Evolutionary conservation across 2,113 vertebrate species (phyloP).

Genomic region (Corythoichthys intestinalis): DNA sequence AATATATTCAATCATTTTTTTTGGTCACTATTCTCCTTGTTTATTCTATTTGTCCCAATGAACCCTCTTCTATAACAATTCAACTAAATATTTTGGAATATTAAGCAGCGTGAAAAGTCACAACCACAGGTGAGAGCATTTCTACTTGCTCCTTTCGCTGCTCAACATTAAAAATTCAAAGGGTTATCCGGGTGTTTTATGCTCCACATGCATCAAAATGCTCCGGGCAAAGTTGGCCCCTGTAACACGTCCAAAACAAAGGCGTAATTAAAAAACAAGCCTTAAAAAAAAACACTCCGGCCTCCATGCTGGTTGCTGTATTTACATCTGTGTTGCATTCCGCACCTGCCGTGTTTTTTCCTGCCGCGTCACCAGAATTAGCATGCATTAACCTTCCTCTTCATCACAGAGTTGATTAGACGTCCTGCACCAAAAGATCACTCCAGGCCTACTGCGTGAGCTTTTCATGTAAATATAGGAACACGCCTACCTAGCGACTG

Average conservation of each 20-base stretch:
- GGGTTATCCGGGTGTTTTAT: slow-evolving; percentile 58
- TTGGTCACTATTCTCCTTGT: too few species aligned
- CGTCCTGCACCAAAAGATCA: slow-evolving; percentile 46
- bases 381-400: slow-evolving; percentile 68
- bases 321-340: slow-evolving; percentile 69
- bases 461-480: slow-evolving; percentile 27
- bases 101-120: background rate
- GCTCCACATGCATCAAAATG: slow-evolving; percentile 44
- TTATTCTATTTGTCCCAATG: too few species aligned
- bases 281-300: slow-evolving; percentile 34
- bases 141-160: slow-evolving; percentile 10
- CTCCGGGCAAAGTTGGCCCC: slow-evolving; percentile 54
- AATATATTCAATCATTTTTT: too few species aligned
- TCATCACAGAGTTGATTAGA: slow-evolving; percentile 62
- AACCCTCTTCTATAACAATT: background rate
- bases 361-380: slow-evolving; percentile 32
- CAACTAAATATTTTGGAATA: background rate
- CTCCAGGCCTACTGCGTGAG: slow-evolving; percentile 30
- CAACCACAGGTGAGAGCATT: background rate
- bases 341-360: slow-evolving; percentile 47
- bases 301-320: slow-evolving; percentile 63
- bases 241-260: slow-evolving; percentile 62
- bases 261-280: slow-evolving; percentile 60
- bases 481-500: slow-evolving; percentile 7
- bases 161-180: slow-evolving; percentile 50